These are phyloP conservation scores for Antechinus stuartii DNA, from an alignment of 2,113 vertebrate species.

Conservation along the genomic window DNA sequence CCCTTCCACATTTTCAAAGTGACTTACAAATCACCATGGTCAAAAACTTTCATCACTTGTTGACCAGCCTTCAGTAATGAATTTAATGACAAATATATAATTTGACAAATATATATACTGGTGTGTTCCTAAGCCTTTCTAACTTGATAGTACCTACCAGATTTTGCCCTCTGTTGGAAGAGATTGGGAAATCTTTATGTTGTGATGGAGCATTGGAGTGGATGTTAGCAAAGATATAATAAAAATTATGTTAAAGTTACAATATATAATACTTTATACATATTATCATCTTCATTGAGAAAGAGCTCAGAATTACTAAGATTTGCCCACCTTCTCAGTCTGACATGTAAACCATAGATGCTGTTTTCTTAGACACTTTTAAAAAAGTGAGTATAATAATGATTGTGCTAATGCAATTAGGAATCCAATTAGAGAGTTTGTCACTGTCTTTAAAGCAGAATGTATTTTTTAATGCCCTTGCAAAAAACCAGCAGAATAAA, in stretches of 20 bases:
- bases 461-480: neutral
- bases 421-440: neutral
- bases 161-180: neutral
- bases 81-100: neutral
- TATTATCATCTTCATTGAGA: neutral
- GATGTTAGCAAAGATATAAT: neutral
- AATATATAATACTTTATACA: neutral
- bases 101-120: neutral
- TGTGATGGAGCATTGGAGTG: neutral
- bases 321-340: neutral
- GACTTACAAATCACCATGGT: neutral
- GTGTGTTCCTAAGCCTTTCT: neutral
- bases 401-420: neutral
- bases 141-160: neutral
- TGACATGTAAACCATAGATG: neutral
- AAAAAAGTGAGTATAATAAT: neutral
- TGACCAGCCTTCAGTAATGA: neutral
- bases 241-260: neutral
- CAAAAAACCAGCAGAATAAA: slow-evolving; percentile 4
- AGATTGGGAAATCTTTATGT: neutral
- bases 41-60: neutral
- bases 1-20: neutral
- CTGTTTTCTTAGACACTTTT: neutral
- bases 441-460: neutral
- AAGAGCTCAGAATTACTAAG: neutral